Evolutionary conservation across 2,888 invertebrate species (phyloP).

Genomic region (Carabus problematicus): DNA sequence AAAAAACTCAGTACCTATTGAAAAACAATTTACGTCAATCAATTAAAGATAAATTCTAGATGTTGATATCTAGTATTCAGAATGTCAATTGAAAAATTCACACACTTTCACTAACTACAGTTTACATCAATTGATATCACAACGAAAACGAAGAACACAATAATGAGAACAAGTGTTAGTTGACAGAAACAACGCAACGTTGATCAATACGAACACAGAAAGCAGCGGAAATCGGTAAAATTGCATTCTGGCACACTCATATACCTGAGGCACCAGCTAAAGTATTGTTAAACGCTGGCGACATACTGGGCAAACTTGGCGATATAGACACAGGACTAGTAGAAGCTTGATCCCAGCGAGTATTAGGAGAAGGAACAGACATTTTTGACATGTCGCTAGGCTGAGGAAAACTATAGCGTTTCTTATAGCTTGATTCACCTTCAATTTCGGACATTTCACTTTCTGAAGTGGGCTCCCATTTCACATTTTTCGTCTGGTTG

Average conservation of each 20-base stretch:
- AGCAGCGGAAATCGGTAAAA: slow-evolving; percentile 13
- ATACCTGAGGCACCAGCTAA: slow-evolving; percentile 48
- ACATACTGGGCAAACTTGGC: slow-evolving; percentile 66
- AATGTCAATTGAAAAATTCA: neutral
- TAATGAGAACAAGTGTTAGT: slow-evolving; percentile 24
- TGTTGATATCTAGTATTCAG: too few species aligned
- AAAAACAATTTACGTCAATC: slow-evolving; percentile 43
- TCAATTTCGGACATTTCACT: slow-evolving; percentile 69
- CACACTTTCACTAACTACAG: neutral
- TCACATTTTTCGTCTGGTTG: slow-evolving; percentile 57
- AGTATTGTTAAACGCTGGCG: slow-evolving; percentile 61
- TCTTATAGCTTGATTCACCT: slow-evolving; percentile 57
- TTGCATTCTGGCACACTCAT: neutral
- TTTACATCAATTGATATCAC: neutral
- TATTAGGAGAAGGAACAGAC: slow-evolving; percentile 47
- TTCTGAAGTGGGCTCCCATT: slow-evolving; percentile 69
- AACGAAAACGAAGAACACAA: slow-evolving; percentile 12
- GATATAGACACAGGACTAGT: slow-evolving; percentile 66
- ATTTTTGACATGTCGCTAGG: slow-evolving; percentile 47
- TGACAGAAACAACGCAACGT: slow-evolving; percentile 7
- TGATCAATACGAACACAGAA: neutral
- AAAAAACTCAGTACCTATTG: slow-evolving; percentile 52
- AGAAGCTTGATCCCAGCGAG: slow-evolving; percentile 60
- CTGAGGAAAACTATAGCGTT: slow-evolving; percentile 59
- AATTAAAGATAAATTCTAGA: neutral